A percentile compares a stretch with the other conserved stretches of the same genome.
phyloP scores from a whole-genome alignment of 2,797 vertebrate genomes.

The Apogon hyalosoma region DNA sequence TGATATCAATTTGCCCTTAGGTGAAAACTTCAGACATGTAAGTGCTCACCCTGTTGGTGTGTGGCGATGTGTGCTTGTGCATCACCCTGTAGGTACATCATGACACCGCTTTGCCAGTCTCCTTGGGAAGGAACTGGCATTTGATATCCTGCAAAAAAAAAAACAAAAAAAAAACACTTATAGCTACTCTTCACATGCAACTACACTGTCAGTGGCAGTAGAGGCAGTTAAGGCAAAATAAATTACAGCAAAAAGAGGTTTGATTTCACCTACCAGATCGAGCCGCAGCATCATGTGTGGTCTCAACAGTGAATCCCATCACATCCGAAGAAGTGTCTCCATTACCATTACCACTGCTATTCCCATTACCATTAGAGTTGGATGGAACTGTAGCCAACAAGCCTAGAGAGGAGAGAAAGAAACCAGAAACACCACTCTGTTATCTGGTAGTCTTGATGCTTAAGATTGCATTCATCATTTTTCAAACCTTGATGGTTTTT shows the following conservation, averaged over 20 bases:
- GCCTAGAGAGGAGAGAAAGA: conserved; percentile 74
- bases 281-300: conserved; percentile 74
- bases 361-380: conserved; percentile 85
- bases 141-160: conserved; percentile 72
- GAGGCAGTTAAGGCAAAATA: background rate
- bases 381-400: conserved; percentile 95
- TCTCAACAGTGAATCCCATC: conserved; percentile 87
- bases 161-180: background rate
- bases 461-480: no score
- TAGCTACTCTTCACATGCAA: background rate
- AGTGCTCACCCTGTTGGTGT: conserved; percentile 73
- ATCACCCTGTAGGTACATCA: conserved; percentile 78
- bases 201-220: background rate
- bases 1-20: background rate
- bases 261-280: conserved; percentile 77
- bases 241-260: background rate
- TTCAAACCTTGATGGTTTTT: no score
- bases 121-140: conserved; percentile 69
- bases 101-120: conserved; percentile 79
- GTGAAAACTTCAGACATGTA: background rate
- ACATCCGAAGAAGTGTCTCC: conserved; percentile 79
- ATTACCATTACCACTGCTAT: conserved; percentile 44
- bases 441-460: no score
- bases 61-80: conserved; percentile 55
- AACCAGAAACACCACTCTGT: background rate